These are phyloP conservation scores for Eupithecia insigniata DNA, from an alignment of 2,888 invertebrate species.

Conservation along the genomic window DNA sequence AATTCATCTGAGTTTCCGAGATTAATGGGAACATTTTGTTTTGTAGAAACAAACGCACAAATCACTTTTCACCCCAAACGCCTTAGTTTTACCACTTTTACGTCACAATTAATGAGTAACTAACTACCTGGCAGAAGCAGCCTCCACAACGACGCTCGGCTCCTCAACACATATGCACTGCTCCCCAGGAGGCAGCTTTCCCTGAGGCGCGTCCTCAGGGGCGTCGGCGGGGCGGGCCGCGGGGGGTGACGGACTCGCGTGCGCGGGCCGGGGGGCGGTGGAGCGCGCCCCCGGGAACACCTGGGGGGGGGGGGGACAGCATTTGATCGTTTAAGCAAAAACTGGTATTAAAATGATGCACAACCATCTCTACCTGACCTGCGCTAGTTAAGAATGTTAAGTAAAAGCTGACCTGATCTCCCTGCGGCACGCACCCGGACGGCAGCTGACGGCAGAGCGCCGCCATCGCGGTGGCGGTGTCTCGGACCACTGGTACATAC, in stretches of 20 bases:
- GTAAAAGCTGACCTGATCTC: conserved; percentile 39
- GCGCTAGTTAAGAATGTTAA: too few relatives aligned
- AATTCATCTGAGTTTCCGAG: too few relatives aligned
- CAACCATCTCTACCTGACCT: too few relatives aligned
- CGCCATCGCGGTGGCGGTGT: conserved; percentile 74
- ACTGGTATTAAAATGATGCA: too few relatives aligned
- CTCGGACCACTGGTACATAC: conserved; percentile 67
- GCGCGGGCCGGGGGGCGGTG: conserved; percentile 53
- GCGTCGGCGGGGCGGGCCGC: conserved; percentile 13
- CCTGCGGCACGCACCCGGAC: conserved; percentile 40
- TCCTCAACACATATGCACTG: not conserved
- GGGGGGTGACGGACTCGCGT: conserved; percentile 40
- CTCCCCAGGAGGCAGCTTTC: not conserved
- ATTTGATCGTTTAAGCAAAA: too few relatives aligned
- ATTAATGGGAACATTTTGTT: not conserved
- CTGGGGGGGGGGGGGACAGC: conserved; percentile 17
- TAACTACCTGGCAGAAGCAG: too few relatives aligned
- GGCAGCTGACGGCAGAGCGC: conserved; percentile 67
- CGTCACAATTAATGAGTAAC: too few relatives aligned
- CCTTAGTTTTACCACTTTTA: too few relatives aligned
- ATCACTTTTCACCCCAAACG: not conserved
- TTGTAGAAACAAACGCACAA: not conserved
- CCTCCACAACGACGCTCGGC: not conserved
- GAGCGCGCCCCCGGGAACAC: conserved; percentile 59
- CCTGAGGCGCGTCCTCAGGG: not conserved